Evolutionary conservation across 2,888 invertebrate species (phyloP).

Genomic region (Drosophila ezoana): DNA sequence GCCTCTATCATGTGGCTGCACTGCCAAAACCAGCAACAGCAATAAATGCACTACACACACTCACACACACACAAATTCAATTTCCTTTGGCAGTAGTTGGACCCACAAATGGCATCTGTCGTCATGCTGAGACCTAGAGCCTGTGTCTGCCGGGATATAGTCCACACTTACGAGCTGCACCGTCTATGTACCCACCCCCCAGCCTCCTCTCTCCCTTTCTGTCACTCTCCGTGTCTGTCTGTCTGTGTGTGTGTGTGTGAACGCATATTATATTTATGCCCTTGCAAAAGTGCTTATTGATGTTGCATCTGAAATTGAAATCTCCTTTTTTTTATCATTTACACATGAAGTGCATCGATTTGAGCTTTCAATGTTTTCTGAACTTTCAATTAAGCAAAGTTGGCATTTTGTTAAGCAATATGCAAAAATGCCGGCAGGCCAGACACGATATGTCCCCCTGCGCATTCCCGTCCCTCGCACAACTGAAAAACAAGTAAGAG

Average conservation of each 20-base stretch:
- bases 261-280: slow-evolving; percentile 75
- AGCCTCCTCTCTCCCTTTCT: not conserved
- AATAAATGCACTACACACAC: slow-evolving; percentile 12
- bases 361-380: slow-evolving; percentile 39
- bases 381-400: slow-evolving; percentile 69
- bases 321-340: slow-evolving; percentile 47
- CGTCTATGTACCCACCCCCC: slow-evolving; percentile 4
- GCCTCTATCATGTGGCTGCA: slow-evolving; percentile 6
- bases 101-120: slow-evolving; percentile 41
- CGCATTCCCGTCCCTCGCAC: too few relatives aligned
- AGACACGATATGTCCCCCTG: not conserved
- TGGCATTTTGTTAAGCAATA: slow-evolving; percentile 52
- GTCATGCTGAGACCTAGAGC: slow-evolving; percentile 30
- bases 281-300: slow-evolving; percentile 76
- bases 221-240: slow-evolving; percentile 5
- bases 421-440: slow-evolving; percentile 19
- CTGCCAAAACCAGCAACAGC: slow-evolving; percentile 8
- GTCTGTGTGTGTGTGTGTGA: slow-evolving; percentile 27
- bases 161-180: slow-evolving; percentile 26
- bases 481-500: too few relatives aligned
- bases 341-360: slow-evolving; percentile 54
- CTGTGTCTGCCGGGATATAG: slow-evolving; percentile 22
- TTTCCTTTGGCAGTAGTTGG: slow-evolving; percentile 67
- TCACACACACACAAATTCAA: slow-evolving; percentile 63
- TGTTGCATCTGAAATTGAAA: slow-evolving; percentile 81